Conservation (phyloP, 2,797 vertebrate species). For the Knipowitschia caucasica region DNA sequence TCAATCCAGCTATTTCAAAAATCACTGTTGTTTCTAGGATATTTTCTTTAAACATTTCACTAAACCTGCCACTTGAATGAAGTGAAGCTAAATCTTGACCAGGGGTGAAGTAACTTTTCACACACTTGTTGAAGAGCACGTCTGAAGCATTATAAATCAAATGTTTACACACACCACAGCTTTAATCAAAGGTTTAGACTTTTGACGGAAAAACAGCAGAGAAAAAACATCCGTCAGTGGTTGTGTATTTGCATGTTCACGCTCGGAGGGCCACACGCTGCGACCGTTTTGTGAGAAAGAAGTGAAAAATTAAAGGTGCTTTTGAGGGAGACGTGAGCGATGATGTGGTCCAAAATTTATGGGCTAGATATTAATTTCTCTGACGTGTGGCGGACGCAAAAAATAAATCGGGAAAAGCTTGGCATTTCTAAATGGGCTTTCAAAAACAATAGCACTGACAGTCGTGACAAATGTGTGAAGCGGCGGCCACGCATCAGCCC, state of each 20-base stretch:
- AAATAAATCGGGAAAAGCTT: slow-evolving; percentile 66
- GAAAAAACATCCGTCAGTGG: slow-evolving; percentile 13
- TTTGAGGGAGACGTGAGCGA: slow-evolving; percentile 38
- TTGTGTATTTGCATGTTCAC: slow-evolving; percentile 16
- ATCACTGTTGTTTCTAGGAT: no score
- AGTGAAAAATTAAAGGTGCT: slow-evolving; percentile 24
- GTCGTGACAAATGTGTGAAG: slow-evolving; percentile 42
- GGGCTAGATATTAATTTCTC: slow-evolving; percentile 62
- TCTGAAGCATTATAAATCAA: no score
- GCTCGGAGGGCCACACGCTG: background rate
- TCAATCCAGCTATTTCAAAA: no score
- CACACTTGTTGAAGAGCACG: no score
- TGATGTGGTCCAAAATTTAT: slow-evolving; percentile 50
- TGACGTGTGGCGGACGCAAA: slow-evolving; percentile 49
- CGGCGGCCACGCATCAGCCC: slow-evolving; percentile 7
- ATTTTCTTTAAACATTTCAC: no score
- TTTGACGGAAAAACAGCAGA: slow-evolving; percentile 41
- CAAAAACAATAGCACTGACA: slow-evolving; percentile 64
- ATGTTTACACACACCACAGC: slow-evolving; percentile 26
- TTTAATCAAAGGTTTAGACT: slow-evolving; percentile 52
- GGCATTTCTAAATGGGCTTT: slow-evolving; percentile 70
- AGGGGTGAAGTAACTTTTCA: no score
- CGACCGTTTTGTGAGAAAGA: background rate
- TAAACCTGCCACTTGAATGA: no score
- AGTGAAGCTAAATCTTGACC: no score